These are phyloP conservation scores for Doryteuthis pealeii DNA, from an alignment of 1,140 invertebrate species.

Conservation along the genomic window DNA sequence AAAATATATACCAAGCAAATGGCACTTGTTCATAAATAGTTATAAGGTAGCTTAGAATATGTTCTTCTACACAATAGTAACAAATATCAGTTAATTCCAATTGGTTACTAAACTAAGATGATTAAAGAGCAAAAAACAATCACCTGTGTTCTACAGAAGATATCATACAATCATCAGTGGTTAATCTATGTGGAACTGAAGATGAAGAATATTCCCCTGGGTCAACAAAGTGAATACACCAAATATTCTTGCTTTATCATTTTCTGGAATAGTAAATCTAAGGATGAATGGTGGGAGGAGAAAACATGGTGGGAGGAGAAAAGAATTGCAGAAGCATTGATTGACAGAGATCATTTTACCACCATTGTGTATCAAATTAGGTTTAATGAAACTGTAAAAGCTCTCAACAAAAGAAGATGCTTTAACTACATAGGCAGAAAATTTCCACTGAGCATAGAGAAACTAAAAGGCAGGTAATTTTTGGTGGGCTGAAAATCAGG, in stretches of 20 bases:
- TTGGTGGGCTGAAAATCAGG: background rate
- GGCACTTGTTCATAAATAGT: too few species aligned
- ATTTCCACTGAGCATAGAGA: background rate
- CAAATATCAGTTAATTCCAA: background rate
- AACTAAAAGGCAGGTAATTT: background rate
- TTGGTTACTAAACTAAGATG: background rate
- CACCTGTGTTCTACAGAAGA: background rate
- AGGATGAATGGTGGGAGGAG: background rate
- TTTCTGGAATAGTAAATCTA: background rate
- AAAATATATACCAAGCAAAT: too few species aligned
- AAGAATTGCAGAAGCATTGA: background rate
- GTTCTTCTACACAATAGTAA: background rate
- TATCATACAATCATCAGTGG: background rate
- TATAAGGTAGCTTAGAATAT: too few species aligned
- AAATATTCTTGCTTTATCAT: background rate
- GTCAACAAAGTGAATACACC: too few species aligned
- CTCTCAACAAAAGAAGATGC: background rate
- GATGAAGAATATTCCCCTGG: background rate
- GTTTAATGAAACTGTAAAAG: background rate
- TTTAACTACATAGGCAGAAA: background rate
- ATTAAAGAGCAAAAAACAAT: background rate
- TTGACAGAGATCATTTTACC: too few species aligned
- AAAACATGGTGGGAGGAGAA: background rate
- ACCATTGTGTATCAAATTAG: background rate
- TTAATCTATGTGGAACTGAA: background rate